phyloP scores from a whole-genome alignment of 2,113 vertebrate genomes.

The Tetrao urogallus region DNA sequence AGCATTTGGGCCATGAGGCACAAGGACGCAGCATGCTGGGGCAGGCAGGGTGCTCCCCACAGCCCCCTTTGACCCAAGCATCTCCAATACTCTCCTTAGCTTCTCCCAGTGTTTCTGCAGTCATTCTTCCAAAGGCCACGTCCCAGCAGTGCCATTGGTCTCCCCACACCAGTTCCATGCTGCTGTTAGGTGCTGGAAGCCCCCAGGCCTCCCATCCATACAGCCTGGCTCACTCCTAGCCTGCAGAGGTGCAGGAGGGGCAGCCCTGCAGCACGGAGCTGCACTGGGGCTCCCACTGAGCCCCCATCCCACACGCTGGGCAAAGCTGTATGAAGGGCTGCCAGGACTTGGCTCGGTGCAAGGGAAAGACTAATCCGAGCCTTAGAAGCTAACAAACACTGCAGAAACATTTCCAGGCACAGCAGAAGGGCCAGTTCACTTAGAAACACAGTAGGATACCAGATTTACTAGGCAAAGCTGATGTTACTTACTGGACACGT shows the following conservation, averaged over 20 bases:
- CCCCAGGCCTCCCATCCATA: not conserved
- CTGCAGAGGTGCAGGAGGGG: too few relatives aligned
- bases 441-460: fast-evolving
- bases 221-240: too few relatives aligned
- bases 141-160: fast-evolving
- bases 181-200: not conserved
- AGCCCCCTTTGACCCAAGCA: not conserved
- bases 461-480: not conserved
- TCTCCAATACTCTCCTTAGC: not conserved
- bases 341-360: fast-evolving
- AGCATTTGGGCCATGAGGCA: fast-evolving
- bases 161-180: fast-evolving
- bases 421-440: not conserved
- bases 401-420: fast-evolving
- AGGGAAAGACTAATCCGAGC: not conserved
- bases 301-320: fast-evolving
- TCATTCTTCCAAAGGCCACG: too few relatives aligned
- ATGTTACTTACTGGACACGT: fast-evolving
- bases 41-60: not conserved
- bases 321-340: not conserved
- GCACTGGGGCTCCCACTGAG: fast-evolving
- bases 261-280: too few relatives aligned
- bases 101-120: fast-evolving
- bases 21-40: not conserved
- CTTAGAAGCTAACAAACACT: fast-evolving